Evolutionary conservation across 2,888 invertebrate species (phyloP), one percentile per base, ranked within the genome.

Genomic region (Leucoptera coffeella): DNA sequence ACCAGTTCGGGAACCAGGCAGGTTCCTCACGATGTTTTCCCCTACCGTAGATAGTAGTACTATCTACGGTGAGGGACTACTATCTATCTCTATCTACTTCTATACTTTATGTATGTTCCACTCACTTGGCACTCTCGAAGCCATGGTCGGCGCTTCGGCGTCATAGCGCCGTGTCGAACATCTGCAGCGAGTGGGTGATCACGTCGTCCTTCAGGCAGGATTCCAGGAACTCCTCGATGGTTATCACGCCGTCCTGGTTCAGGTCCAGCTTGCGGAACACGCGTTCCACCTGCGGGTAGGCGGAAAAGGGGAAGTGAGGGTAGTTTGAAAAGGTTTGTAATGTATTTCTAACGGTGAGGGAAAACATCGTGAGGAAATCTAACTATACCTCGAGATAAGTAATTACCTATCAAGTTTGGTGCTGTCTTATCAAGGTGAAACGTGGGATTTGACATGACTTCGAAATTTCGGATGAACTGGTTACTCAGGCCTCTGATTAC

Each of bases 221-320:
- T 73, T 92, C 91, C 53, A 92, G 82, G 61, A 93, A 94, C 74
- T 94, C 93, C 60, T 93, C 92, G 61, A 92, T 88, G 35, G 93
- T 92, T 52, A 94, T 90, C 42, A 91, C 88, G 29, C 93, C 93
- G 48, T 93, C 93, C 54, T 89, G 85, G 64, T 93, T 92, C 36
- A 90, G 74, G 57, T 93, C 93, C 43, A 94, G 74, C 71, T 91
- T 91, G 50, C 85, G 79, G 73, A 91, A 90, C 35, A 91, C 88
- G 39, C 85, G 74, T 59, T 91, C 91, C 40, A 90, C 79, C 75
- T 78, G 51, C 3, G 47, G 40, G 6, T 22, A 13, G 21, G 9
- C 17, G 17, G 9, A 17, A 17, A 6, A 17, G n/a, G 6, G 17
- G 9, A 9, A 17, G 9, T 11, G 17, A 10, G 19, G 13, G 11